Conservation (phyloP, 2,888 invertebrate genomes). For the Gymnoscelis rufifasciata region DNA sequence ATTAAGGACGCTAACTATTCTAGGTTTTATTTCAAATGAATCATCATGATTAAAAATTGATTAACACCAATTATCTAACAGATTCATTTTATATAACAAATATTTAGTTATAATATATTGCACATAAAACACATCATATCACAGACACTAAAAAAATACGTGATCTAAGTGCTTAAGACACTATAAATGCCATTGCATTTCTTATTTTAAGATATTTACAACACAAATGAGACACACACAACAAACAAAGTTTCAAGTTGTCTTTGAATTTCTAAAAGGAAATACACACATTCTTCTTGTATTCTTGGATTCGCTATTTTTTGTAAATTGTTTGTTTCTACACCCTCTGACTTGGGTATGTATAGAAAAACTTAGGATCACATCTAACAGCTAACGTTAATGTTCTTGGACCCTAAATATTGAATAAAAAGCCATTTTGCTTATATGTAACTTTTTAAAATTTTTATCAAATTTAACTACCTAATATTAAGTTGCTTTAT, state of each 20-base stretch:
- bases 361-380: constrained; percentile 38
- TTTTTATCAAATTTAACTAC: constrained; percentile 73
- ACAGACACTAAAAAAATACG: constrained; percentile 30
- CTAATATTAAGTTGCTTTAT: constrained; percentile 60
- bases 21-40: neutral
- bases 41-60: neutral
- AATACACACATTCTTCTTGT: constrained; percentile 4
- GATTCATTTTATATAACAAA: constrained; percentile 15
- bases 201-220: constrained; percentile 15
- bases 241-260: constrained; percentile 9
- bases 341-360: constrained; percentile 30
- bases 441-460: constrained; percentile 75
- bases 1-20: neutral
- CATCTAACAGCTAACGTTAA: constrained; percentile 55
- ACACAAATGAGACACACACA: constrained; percentile 18
- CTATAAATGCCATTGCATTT: constrained; percentile 9
- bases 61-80: neutral
- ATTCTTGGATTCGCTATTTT: constrained; percentile 1
- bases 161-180: constrained; percentile 10
- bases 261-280: neutral
- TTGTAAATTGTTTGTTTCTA: constrained; percentile 27
- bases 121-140: constrained; percentile 31
- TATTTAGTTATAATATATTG: constrained; percentile 22
- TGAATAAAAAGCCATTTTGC: constrained; percentile 72
- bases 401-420: constrained; percentile 73